A percentile compares a stretch with the other conserved stretches of the same genome.
These are phyloP conservation scores for Papilio glaucus DNA, from an alignment of 1,140 invertebrate species.

Conservation along the genomic window DNA sequence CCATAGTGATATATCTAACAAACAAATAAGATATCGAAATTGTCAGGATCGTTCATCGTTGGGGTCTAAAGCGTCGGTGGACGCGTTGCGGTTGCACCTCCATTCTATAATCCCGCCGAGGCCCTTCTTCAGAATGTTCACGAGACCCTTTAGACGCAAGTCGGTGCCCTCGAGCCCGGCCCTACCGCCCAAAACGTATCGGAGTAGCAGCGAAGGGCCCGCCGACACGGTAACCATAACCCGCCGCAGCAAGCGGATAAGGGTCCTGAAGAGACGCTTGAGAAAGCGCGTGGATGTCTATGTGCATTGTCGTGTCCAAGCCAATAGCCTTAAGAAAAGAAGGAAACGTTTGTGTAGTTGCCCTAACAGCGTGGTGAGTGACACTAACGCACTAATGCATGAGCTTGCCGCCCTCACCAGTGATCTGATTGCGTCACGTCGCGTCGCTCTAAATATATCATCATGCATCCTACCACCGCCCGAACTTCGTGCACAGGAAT, in stretches of 20 bases:
- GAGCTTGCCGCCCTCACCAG: slow-evolving; percentile 9
- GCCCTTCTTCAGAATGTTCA: slow-evolving; percentile 84
- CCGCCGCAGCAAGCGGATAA: slow-evolving; percentile 65
- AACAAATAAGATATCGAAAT: slow-evolving; percentile 42
- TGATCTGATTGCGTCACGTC: background rate
- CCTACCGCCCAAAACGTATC: slow-evolving; percentile 77
- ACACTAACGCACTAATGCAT: slow-evolving; percentile 53
- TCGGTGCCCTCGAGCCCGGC: slow-evolving; percentile 86
- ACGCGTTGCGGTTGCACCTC: slow-evolving; percentile 77
- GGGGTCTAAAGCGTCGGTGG: slow-evolving; percentile 73
- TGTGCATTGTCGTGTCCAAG: slow-evolving; percentile 72
- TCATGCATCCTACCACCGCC: slow-evolving; percentile 56
- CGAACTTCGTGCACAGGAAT: slow-evolving; percentile 74
- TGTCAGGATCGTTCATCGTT: slow-evolving; percentile 73
- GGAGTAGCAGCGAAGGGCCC: slow-evolving; percentile 83
- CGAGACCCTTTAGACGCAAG: slow-evolving; percentile 87
- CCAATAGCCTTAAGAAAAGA: slow-evolving; percentile 56
- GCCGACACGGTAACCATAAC: slow-evolving; percentile 75
- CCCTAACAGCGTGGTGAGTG: slow-evolving; percentile 80
- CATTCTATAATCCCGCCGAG: slow-evolving; percentile 79
- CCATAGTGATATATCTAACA: too few relatives aligned
- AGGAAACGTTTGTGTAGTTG: slow-evolving; percentile 59
- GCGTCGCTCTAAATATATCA: slow-evolving; percentile 38
- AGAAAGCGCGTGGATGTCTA: slow-evolving; percentile 73
- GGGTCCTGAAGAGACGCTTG: slow-evolving; percentile 66